A percentile compares a stretch with the other conserved stretches of the same genome.
These are phyloP conservation scores for Leiothrix lutea DNA, from an alignment of 2,113 vertebrate genomes.

Conservation along the genomic window DNA sequence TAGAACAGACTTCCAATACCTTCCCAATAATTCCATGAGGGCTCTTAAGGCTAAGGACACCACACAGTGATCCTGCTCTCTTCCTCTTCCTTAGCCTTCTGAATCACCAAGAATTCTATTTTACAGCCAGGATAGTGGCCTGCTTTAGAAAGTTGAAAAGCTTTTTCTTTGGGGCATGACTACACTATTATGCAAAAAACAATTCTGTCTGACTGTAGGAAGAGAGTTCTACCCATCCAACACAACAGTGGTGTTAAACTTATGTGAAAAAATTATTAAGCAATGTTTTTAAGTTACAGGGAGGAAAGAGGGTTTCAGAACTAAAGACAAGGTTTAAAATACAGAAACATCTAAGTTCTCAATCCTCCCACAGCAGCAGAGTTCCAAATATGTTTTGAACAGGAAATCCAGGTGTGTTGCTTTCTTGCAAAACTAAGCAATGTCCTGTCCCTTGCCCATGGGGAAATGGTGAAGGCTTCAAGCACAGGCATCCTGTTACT, in stretches of 20 bases:
- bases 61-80: background rate
- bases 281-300: background rate
- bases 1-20: background rate
- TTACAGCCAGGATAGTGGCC: background rate
- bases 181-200: background rate
- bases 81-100: background rate
- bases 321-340: background rate
- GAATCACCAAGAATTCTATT: background rate
- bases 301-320: background rate
- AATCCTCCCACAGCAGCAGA: background rate
- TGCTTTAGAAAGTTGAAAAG: background rate
- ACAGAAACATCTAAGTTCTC: background rate
- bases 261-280: fast-evolving
- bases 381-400: background rate
- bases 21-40: fast-evolving
- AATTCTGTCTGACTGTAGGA: background rate
- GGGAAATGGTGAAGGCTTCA: background rate
- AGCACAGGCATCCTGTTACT: background rate
- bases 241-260: background rate
- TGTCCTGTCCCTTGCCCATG: background rate
- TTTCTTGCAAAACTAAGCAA: background rate
- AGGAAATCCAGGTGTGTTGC: background rate
- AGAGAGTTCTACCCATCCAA: background rate
- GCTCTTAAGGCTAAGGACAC: background rate
- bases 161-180: background rate